These are phyloP conservation scores for Andrena bucephala DNA, from an alignment of 2,888 invertebrate species.

Conservation along the genomic window DNA sequence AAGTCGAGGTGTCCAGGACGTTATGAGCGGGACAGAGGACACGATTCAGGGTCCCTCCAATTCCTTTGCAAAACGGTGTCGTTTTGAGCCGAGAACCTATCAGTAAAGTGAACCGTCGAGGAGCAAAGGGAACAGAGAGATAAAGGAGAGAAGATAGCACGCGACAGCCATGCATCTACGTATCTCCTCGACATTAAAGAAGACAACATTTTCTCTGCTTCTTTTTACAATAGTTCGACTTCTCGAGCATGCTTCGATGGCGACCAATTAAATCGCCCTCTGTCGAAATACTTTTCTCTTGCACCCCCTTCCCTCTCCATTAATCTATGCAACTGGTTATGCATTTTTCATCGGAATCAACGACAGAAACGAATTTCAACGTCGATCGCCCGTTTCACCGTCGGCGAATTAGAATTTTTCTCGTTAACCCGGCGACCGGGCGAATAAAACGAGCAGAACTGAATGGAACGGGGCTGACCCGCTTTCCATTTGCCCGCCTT, in stretches of 20 bases:
- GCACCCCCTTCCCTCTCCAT: neutral
- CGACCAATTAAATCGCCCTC: constrained; percentile 1
- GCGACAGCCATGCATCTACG: constrained; percentile 46
- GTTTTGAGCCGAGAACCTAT: constrained; percentile 10
- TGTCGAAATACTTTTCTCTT: neutral
- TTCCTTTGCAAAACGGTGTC: neutral
- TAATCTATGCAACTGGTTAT: neutral
- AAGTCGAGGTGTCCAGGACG: constrained; percentile 47
- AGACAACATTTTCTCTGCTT: neutral
- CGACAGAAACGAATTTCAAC: neutral
- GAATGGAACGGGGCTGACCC: neutral
- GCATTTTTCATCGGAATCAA: neutral
- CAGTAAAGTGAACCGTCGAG: constrained; percentile 12
- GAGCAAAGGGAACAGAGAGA: neutral
- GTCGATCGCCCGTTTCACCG: neutral
- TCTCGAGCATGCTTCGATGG: neutral
- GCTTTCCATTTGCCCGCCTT: constrained; percentile 5
- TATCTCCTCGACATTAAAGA: neutral
- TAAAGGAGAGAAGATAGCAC: constrained; percentile 5
- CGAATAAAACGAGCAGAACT: constrained; percentile 1
- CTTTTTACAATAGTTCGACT: constrained; percentile 8
- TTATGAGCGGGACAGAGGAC: constrained; percentile 45
- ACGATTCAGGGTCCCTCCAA: neutral
- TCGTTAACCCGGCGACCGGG: neutral
- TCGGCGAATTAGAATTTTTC: neutral